phyloP scores from a whole-genome alignment of 2,888 invertebrate genomes.

The Gerosis bhagava region DNA sequence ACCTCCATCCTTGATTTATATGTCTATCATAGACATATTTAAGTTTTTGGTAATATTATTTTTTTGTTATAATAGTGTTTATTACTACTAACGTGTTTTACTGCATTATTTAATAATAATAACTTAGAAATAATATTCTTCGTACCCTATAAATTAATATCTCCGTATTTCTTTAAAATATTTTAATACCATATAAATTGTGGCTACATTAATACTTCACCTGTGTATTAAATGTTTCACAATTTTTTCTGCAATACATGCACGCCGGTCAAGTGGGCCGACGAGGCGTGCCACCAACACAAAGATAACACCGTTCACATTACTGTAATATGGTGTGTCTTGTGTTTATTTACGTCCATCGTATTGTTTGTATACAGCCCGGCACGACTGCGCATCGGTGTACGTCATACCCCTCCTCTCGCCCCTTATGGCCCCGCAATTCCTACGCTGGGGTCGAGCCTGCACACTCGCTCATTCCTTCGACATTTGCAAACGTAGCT shows the following conservation, averaged over 20 bases:
- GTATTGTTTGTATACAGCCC: conserved; percentile 82
- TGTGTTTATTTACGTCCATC: conserved; percentile 81
- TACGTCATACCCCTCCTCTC: conserved; percentile 68
- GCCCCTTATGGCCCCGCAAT: conserved; percentile 67
- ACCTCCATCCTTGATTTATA: too few species aligned
- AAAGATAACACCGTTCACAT: conserved; percentile 67
- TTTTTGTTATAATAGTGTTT: too few species aligned
- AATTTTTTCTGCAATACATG: conserved; percentile 34
- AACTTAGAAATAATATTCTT: too few species aligned
- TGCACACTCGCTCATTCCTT: conserved; percentile 78
- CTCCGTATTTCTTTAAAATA: too few species aligned
- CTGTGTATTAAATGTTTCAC: conserved; percentile 32
- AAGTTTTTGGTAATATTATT: too few species aligned
- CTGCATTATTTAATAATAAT: too few species aligned
- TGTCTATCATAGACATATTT: too few species aligned
- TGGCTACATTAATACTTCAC: too few species aligned
- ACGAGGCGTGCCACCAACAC: conserved; percentile 59
- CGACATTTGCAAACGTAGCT: conserved; percentile 75
- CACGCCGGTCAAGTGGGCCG: conserved; percentile 43
- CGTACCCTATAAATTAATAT: too few species aligned
- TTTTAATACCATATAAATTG: too few species aligned
- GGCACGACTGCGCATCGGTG: conserved; percentile 79
- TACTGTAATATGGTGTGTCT: conserved; percentile 61
- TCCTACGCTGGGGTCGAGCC: conserved; percentile 68
- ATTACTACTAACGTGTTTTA: too few species aligned